Percentiles rank a stretch among this genome's conserved stretches.
phyloP scores from a whole-genome alignment of 2,797 vertebrate species.

The Coilia nasus region DNA sequence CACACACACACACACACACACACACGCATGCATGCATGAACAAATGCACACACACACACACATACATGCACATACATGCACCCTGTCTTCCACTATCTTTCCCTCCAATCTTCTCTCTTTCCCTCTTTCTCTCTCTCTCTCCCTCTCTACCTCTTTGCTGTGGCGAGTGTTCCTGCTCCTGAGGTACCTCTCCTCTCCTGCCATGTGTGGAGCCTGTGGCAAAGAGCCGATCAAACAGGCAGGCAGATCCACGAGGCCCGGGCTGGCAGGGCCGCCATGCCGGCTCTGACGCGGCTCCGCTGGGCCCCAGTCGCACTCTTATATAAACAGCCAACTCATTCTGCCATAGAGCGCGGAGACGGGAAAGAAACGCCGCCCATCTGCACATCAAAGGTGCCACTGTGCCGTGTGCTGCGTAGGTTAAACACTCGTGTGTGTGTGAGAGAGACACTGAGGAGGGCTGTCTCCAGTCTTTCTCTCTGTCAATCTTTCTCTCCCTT shows the following conservation, averaged over 20 bases:
- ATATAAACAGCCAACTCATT: constrained; percentile 76
- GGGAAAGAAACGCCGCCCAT: constrained; percentile 74
- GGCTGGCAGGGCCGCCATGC: constrained; percentile 62
- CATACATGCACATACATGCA: too few species aligned
- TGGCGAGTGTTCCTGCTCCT: too few species aligned
- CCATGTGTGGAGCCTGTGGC: constrained; percentile 69
- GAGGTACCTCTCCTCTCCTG: too few species aligned
- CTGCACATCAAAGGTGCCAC: constrained; percentile 83
- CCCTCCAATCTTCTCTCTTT: background rate
- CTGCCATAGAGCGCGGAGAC: constrained; percentile 69
- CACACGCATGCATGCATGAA: too few species aligned
- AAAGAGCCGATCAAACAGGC: constrained; percentile 79
- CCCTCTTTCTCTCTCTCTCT: background rate
- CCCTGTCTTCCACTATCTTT: too few species aligned
- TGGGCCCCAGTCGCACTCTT: constrained; percentile 70
- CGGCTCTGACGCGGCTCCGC: constrained; percentile 66
- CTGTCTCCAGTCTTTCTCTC: constrained; percentile 51
- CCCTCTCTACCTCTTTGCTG: too few species aligned
- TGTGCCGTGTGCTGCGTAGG: constrained; percentile 71
- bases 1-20: too few species aligned
- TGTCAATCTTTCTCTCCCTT: background rate
- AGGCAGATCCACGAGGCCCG: too few species aligned
- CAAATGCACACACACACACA: too few species aligned
- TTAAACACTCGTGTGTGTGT: constrained; percentile 72
- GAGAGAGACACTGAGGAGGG: constrained; percentile 57